These are phyloP conservation scores for Tortricodes alternella DNA, from an alignment of 2,888 invertebrate genomes.

Conservation along the genomic window DNA sequence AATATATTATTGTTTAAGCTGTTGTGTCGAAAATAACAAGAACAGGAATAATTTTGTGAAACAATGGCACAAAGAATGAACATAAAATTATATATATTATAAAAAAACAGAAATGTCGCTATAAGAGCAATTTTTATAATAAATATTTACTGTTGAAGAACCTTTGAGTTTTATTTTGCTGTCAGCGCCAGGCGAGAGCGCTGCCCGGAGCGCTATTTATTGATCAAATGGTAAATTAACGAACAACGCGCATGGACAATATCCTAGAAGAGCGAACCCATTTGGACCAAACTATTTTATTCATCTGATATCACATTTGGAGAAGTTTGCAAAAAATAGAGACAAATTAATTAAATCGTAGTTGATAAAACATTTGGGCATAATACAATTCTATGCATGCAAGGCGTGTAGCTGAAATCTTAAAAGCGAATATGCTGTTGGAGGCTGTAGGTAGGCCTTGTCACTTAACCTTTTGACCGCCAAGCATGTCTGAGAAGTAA, in stretches of 20 bases:
- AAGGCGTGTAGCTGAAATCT: no score
- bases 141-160: constrained; percentile 83
- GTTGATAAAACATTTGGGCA: no score
- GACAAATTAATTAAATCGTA: no score
- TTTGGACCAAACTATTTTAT: constrained; percentile 13
- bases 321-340: neutral
- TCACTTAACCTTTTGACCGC: no score
- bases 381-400: no score
- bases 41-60: constrained; percentile 83
- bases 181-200: constrained; percentile 3
- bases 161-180: constrained; percentile 60
- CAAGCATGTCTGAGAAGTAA: no score
- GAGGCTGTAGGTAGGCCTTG: no score
- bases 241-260: constrained; percentile 7
- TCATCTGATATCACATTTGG: neutral
- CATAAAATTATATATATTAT: constrained; percentile 83
- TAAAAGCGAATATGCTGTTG: no score
- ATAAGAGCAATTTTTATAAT: constrained; percentile 84
- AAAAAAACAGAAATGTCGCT: constrained; percentile 80
- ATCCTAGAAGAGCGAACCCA: constrained; percentile 15
- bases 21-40: constrained; percentile 81
- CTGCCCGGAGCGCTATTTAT: constrained; percentile 18
- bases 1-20: constrained; percentile 82
- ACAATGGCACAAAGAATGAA: constrained; percentile 83
- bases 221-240: constrained; percentile 27